Percentiles rank a stretch among this genome's conserved stretches.
phyloP scores from a whole-genome alignment of 2,113 vertebrate species.

The Ceyx margarethae region DNA sequence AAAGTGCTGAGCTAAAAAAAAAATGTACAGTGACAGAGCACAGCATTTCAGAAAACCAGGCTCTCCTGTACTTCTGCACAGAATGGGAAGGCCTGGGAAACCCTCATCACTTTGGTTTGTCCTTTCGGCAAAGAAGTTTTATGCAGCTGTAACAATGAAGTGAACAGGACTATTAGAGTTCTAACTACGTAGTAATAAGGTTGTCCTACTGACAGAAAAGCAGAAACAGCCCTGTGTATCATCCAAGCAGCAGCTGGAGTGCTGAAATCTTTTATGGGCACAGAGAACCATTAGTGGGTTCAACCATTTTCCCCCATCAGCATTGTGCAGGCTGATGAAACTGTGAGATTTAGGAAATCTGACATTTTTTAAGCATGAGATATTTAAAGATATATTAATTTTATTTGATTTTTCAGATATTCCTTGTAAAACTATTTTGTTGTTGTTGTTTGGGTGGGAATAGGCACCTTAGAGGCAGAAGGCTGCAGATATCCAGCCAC shows the following conservation, averaged over 20 bases:
- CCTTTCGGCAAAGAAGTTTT: not conserved
- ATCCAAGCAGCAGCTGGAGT: not conserved
- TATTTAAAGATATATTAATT: not conserved
- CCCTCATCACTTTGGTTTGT: not conserved
- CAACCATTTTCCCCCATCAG: not conserved
- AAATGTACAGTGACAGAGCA: not conserved
- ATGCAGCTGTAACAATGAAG: not conserved
- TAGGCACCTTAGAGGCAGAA: not conserved
- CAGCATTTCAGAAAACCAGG: not conserved
- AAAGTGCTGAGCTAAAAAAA: not conserved
- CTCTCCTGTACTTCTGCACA: not conserved
- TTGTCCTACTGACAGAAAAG: not conserved
- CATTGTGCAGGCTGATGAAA: not conserved
- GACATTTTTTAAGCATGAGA: not conserved
- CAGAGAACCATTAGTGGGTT: not conserved
- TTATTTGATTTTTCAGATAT: not conserved
- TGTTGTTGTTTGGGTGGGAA: not conserved
- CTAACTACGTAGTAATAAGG: not conserved
- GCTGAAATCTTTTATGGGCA: not conserved
- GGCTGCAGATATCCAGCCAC: not conserved
- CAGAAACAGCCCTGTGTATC: not conserved
- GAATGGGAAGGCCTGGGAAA: not conserved
- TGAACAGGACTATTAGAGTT: not conserved
- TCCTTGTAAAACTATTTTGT: not conserved
- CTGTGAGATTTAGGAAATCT: not conserved